Evolutionary conservation across 2,888 invertebrate genomes (phyloP), one percentile per base, ranked within the genome.

Genomic region (Dolomedes plantarius): DNA sequence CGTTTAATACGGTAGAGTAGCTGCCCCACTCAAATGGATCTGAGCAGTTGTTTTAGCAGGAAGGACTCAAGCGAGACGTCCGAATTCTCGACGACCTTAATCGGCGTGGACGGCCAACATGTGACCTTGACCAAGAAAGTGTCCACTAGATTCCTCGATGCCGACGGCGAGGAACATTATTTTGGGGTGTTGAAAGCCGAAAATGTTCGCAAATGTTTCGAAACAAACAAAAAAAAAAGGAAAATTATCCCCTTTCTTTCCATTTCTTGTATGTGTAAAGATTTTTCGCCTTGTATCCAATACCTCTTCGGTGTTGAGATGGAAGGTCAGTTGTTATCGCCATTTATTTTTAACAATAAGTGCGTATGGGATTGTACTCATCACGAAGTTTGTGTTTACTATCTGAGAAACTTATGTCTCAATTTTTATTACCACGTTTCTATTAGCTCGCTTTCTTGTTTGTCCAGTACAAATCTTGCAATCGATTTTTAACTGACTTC

Each of bases 251-350:
- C 32, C 56, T 32, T 36, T 41, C 11, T 67, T 65, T 27, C 13
- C 56, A 19, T 75, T 41, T 41, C 27, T 36, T 65, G 32, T 64
- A n/a, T n/a, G 27, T 32, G 19, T 16, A 41, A 68, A 68, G 28
- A 32, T 64, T 79, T 72, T 72, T 79, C 65, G 69, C 79, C 79
- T 79, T 79, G 79, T 79, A 65, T 72, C 79, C 64, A 72, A 72
- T 72, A 79, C 64, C 72, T 72, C 79, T 65, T 72, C 79, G 16
- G 32, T n/a, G 13, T 62, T 28, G 6, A 11, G 23, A 5, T 11
- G 7, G 56, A 56, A 56, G 56, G 56, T 3, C 23, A 36, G 36
- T 9, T 36, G 36, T 36, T 36, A 9, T 36, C 9, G 36, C 9
- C 9, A 36, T 7, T 36, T 9, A 36, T 36, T n/a, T n/a, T n/a